These are phyloP conservation scores for Ectemnius continuus DNA, from an alignment of 2,888 invertebrate genomes.

Conservation along the genomic window DNA sequence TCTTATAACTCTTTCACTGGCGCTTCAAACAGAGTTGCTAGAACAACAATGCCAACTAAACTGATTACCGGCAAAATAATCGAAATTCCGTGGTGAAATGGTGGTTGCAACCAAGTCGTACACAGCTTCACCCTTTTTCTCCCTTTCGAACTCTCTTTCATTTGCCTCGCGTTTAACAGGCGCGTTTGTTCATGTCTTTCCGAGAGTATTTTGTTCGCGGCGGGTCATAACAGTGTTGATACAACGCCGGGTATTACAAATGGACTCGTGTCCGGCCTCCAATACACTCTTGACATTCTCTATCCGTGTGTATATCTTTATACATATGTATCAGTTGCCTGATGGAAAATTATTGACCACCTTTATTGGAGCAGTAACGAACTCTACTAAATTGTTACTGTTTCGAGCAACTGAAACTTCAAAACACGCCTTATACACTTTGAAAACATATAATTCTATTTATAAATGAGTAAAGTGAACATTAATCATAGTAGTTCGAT, in stretches of 20 bases:
- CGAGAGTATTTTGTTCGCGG: conserved; percentile 1
- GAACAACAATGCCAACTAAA: not conserved
- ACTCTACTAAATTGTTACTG: too few species aligned
- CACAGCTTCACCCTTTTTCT: too few species aligned
- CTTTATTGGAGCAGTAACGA: not conserved
- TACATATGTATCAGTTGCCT: not conserved
- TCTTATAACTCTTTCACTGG: not conserved
- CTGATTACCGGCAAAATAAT: not conserved
- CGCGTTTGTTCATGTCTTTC: conserved; percentile 1
- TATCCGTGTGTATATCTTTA: not conserved
- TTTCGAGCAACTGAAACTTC: too few species aligned
- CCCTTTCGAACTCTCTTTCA: too few species aligned
- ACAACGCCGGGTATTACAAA: too few species aligned
- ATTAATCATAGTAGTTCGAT: too few species aligned
- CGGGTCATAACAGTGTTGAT: not conserved
- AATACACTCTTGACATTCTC: not conserved
- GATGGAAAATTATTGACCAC: not conserved
- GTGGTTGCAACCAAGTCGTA: too few species aligned
- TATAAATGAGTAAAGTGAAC: too few species aligned
- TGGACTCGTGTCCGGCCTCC: too few species aligned
- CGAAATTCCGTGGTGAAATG: not conserved
- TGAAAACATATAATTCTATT: too few species aligned
- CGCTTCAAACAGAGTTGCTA: not conserved
- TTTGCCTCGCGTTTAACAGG: too few species aligned
- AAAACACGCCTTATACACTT: too few species aligned